Conservation (phyloP, 37 sponge, comb jelly and placozoan species). For the Tethya wilhelma region DNA sequence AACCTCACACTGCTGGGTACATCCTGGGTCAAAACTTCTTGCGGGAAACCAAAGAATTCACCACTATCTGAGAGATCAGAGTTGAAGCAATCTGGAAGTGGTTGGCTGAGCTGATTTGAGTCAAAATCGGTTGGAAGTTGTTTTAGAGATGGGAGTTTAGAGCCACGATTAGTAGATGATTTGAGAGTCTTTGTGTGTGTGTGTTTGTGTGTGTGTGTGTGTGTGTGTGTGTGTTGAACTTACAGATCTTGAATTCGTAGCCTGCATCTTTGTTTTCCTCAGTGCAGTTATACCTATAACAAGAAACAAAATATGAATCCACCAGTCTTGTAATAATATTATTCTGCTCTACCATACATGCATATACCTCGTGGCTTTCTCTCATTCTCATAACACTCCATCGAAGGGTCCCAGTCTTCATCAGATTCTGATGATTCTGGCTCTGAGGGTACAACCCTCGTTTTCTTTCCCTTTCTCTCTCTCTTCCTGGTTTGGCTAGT, state of each 20-base stretch:
- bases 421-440: slow-evolving; percentile 4
- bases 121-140: too few species aligned
- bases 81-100: slow-evolving; percentile 6
- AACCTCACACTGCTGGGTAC: background rate
- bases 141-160: too few species aligned
- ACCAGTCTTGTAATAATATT: background rate
- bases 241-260: background rate
- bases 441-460: too few species aligned
- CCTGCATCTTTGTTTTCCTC: too few species aligned
- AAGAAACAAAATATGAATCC: background rate
- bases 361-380: slow-evolving; percentile 13
- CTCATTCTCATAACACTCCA: slow-evolving; percentile 1
- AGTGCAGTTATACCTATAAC: too few species aligned
- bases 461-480: slow-evolving; percentile 5
- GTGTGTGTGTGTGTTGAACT: too few species aligned
- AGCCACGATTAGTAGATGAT: too few species aligned
- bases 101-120: background rate
- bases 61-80: slow-evolving; percentile 8
- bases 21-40: background rate
- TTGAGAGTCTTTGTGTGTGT: too few species aligned
- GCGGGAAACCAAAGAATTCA: slow-evolving; percentile 17
- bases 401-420: slow-evolving; percentile 40
- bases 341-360: too few species aligned
- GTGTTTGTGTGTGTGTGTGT: too few species aligned
- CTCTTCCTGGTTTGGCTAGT: background rate